Conservation (phyloP, 2,113 vertebrate species). For the Tapirus terrestris region DNA sequence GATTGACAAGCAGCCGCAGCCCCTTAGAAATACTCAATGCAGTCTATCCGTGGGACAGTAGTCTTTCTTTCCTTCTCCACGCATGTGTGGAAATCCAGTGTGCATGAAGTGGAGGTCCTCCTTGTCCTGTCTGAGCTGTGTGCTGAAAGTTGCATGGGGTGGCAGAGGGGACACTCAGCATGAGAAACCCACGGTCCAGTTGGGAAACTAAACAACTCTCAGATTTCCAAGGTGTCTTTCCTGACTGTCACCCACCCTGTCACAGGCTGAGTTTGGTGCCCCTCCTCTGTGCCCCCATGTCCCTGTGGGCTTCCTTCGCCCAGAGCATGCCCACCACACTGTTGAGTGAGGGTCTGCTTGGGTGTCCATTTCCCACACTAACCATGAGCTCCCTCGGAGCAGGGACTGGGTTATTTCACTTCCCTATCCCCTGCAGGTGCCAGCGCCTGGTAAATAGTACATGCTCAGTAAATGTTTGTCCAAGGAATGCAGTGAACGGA, state of each 20-base stretch:
- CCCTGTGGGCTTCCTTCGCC: accelerated
- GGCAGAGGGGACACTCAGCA: too few species aligned
- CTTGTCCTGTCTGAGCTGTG: neutral
- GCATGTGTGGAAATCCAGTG: neutral
- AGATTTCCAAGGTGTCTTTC: neutral
- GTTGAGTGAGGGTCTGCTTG: neutral
- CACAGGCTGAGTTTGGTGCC: neutral
- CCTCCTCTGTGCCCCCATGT: neutral
- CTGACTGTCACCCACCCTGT: neutral
- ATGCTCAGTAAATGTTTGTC: neutral
- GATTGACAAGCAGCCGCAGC: neutral
- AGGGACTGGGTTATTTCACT: neutral
- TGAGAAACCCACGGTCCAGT: neutral
- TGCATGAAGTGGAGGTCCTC: too few species aligned
- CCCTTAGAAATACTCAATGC: neutral
- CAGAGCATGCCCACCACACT: neutral
- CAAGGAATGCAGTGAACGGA: neutral
- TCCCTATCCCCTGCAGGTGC: neutral
- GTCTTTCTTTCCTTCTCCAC: neutral
- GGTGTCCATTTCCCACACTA: accelerated
- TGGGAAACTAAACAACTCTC: neutral
- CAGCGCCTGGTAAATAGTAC: neutral
- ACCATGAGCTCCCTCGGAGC: neutral
- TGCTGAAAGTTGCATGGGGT: neutral
- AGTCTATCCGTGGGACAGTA: accelerated